These are phyloP conservation scores for Pagetopsis macropterus DNA, from an alignment of 2,797 vertebrate genomes.

Conservation along the genomic window DNA sequence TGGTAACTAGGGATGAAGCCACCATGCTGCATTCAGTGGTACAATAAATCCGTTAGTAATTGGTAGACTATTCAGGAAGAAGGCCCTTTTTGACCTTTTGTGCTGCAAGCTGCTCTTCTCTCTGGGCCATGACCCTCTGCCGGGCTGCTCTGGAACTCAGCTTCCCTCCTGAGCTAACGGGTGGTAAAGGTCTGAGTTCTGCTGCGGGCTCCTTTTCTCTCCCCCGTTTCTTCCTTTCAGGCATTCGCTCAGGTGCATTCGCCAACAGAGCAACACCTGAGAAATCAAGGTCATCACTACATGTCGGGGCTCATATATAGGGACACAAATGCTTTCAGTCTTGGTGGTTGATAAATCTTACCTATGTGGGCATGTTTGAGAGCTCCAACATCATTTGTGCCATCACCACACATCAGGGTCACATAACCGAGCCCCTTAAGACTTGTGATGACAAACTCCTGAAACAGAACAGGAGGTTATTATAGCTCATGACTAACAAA, in stretches of 20 bases:
- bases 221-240: slow-evolving; percentile 85
- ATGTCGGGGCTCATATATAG: neutral
- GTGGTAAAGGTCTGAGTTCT: slow-evolving; percentile 77
- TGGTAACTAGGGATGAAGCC: neutral
- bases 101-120: slow-evolving; percentile 91
- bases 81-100: slow-evolving; percentile 81
- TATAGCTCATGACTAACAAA: neutral
- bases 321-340: neutral
- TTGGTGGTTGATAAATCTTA: slow-evolving; percentile 68
- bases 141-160: slow-evolving; percentile 86
- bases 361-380: slow-evolving; percentile 97
- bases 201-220: slow-evolving; percentile 82
- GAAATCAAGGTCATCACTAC: neutral
- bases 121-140: slow-evolving; percentile 86
- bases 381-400: slow-evolving; percentile 97
- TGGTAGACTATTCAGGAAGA: neutral
- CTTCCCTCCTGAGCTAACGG: slow-evolving; percentile 77
- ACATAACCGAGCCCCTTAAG: slow-evolving; percentile 93
- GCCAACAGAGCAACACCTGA: slow-evolving; percentile 94
- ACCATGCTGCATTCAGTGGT: neutral
- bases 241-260: slow-evolving; percentile 91
- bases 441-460: slow-evolving; percentile 97
- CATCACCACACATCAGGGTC: slow-evolving; percentile 97
- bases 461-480: slow-evolving; percentile 21
- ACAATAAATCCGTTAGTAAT: neutral